Conservation (phyloP, 2,888 invertebrate species). For the Lasioglossum calceatum region DNA sequence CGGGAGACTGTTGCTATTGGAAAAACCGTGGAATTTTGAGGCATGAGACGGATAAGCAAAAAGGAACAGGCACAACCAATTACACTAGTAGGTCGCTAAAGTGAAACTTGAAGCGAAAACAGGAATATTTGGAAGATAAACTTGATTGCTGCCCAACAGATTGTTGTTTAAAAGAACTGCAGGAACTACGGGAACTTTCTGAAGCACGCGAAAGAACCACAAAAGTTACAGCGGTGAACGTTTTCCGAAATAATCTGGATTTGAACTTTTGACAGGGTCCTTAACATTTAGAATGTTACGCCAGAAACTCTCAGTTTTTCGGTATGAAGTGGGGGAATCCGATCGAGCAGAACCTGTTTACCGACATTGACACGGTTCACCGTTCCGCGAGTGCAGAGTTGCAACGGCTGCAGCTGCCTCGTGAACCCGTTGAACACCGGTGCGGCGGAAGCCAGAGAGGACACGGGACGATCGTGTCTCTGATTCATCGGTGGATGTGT, state of each 20-base stretch:
- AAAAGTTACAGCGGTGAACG: background rate
- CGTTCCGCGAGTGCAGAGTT: background rate
- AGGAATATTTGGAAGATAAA: background rate
- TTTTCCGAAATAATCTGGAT: background rate
- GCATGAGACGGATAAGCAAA: background rate
- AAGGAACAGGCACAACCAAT: background rate
- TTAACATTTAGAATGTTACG: background rate
- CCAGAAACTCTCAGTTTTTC: background rate
- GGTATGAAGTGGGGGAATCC: background rate
- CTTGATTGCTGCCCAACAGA: no score
- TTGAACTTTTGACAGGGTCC: background rate
- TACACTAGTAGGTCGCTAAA: background rate
- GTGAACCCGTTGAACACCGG: background rate
- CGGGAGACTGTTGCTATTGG: background rate
- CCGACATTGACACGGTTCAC: slow-evolving; percentile 1
- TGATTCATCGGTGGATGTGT: background rate
- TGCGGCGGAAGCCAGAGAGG: background rate
- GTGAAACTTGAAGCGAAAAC: background rate
- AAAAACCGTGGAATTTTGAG: background rate
- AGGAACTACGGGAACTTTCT: background rate
- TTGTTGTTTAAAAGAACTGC: background rate
- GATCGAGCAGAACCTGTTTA: background rate
- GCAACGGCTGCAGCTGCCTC: background rate
- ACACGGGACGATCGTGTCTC: background rate
- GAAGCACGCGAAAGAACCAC: background rate